Evolutionary conservation across 1,140 invertebrate genomes (phyloP).

Genomic region (Dinothrombium tinctorium): DNA sequence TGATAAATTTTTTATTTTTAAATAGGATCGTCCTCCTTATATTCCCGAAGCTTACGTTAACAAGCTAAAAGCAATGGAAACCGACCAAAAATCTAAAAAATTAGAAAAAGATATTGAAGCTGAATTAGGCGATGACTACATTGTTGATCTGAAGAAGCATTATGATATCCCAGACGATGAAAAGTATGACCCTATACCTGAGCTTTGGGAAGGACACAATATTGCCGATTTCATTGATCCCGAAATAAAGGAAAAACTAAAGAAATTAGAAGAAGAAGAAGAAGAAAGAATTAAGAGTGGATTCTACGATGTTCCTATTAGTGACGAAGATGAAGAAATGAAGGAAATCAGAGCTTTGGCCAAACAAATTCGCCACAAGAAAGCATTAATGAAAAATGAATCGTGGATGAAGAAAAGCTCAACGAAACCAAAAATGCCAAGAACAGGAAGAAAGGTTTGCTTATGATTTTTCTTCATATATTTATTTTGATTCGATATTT

Average conservation of each 20-base stretch:
- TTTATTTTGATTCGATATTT: not conserved
- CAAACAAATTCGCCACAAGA: conserved; percentile 57
- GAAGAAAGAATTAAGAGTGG: conserved; percentile 55
- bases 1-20: conserved; percentile 1
- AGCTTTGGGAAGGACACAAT: conserved; percentile 94
- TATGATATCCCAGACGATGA: conserved; percentile 71
- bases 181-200: conserved; percentile 83
- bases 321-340: conserved; percentile 66
- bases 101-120: conserved; percentile 78
- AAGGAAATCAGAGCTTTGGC: conserved; percentile 58
- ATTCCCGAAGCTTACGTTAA: conserved; percentile 46
- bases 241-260: conserved; percentile 84
- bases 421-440: conserved; percentile 58
- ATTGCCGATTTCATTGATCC: conserved; percentile 94
- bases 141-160: conserved; percentile 81
- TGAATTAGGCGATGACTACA: conserved; percentile 84
- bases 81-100: conserved; percentile 28
- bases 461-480: not conserved
- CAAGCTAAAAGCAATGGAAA: conserved; percentile 25
- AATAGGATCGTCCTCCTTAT: conserved; percentile 33
- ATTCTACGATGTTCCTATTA: conserved; percentile 60
- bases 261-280: conserved; percentile 73
- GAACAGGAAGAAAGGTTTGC: conserved; percentile 37
- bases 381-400: conserved; percentile 35
- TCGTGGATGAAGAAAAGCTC: conserved; percentile 37